A percentile compares a stretch with the other conserved stretches of the same genome.
phyloP scores from a whole-genome alignment of 2,113 vertebrate genomes.

The Ancistrus triradiatus region DNA sequence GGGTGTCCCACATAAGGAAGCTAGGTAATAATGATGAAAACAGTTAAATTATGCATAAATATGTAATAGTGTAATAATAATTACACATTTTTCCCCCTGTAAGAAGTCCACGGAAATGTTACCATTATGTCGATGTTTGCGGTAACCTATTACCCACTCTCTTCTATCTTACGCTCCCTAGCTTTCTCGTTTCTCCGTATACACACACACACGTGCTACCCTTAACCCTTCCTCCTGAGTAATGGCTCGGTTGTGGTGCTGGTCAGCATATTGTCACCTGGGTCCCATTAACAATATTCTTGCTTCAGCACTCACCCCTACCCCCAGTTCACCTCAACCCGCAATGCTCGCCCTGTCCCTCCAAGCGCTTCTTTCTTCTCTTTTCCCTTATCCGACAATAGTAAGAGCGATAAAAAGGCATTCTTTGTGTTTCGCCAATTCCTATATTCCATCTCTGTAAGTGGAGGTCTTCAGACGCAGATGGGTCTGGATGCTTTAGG shows the following conservation, averaged over 20 bases:
- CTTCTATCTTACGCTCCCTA: no score
- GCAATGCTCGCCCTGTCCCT: constrained; percentile 5
- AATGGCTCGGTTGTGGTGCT: constrained; percentile 62
- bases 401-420: constrained; percentile 1
- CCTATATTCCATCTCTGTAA: constrained; percentile 19
- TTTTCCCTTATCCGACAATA: neutral
- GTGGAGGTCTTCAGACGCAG: constrained; percentile 31
- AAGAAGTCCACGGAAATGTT: no score
- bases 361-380: neutral
- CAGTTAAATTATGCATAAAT: no score
- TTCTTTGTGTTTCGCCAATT: constrained; percentile 7
- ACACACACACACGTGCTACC: constrained; percentile 26
- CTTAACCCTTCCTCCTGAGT: constrained; percentile 55
- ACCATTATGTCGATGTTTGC: no score
- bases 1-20: no score
- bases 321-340: constrained; percentile 39
- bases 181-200: constrained; percentile 5
- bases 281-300: constrained; percentile 69
- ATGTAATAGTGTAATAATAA: no score
- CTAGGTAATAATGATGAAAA: no score
- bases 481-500: constrained; percentile 14
- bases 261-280: constrained; percentile 73
- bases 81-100: no score
- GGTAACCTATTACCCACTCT: no score
- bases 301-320: constrained; percentile 61